Evolutionary conservation across 37 sponge, comb jelly and placozoan genomes (phyloP).

Genomic region (Eunapius fragilis): DNA sequence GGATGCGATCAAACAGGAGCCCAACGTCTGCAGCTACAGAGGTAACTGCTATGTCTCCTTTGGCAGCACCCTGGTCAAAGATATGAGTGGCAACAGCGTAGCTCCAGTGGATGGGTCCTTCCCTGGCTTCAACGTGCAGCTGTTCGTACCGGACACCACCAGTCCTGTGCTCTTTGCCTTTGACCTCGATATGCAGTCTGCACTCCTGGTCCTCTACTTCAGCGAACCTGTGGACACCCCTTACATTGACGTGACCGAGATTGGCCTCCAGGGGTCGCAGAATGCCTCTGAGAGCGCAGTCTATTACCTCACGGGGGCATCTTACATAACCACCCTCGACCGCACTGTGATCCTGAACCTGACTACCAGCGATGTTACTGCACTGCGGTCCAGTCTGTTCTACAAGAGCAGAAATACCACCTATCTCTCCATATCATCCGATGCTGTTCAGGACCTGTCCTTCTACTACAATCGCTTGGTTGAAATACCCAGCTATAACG

Average conservation of each 20-base stretch:
- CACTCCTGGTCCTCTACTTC: conserved; percentile 57
- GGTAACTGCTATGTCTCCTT: conserved; percentile 88
- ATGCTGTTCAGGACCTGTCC: conserved; percentile 64
- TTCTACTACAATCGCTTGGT: conserved; percentile 61
- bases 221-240: conserved; percentile 80
- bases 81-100: conserved; percentile 69
- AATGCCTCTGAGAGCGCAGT: conserved; percentile 29
- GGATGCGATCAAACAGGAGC: conserved; percentile 65
- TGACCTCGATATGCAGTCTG: conserved; percentile 65
- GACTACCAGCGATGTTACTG: conserved; percentile 19
- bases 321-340: conserved; percentile 6
- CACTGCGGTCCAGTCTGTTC: conserved; percentile 62
- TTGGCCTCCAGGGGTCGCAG: conserved; percentile 61
- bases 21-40: conserved; percentile 69
- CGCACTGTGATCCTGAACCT: conserved; percentile 51
- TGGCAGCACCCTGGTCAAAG: conserved; percentile 56
- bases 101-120: conserved; percentile 25
- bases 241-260: conserved; percentile 32
- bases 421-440: conserved; percentile 53
- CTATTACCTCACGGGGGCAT: conserved; percentile 37
- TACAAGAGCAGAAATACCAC: conserved; percentile 71
- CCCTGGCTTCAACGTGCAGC: conserved; percentile 74
- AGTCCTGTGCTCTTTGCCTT: conserved; percentile 62
- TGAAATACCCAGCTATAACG: conserved; percentile 44
- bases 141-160: conserved; percentile 51